A percentile compares a stretch with the other conserved stretches of the same genome.
Evolutionary conservation across 2,797 vertebrate genomes (phyloP).

Genomic region (Eospalax fontanierii): DNA sequence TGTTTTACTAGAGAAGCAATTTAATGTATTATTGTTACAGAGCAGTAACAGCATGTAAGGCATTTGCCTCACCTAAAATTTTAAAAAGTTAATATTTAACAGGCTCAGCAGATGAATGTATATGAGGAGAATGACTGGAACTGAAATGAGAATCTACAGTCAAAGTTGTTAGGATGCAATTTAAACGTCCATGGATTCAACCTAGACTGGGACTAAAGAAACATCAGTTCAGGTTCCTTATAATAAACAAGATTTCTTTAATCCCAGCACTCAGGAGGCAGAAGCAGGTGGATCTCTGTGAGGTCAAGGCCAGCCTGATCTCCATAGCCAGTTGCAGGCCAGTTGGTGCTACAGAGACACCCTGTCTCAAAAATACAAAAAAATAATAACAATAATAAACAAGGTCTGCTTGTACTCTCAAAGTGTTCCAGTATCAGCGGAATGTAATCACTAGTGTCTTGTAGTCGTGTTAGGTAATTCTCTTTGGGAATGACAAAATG

Average conservation of each 20-base stretch:
- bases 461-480: not conserved
- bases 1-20: not conserved
- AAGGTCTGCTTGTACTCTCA: not conserved
- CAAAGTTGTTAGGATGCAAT: not conserved
- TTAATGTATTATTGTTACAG: not conserved
- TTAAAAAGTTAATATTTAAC: slow-evolving; percentile 15
- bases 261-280: no score
- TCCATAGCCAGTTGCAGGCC: no score
- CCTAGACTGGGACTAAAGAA: not conserved
- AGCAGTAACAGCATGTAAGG: not conserved
- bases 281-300: no score
- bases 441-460: not conserved
- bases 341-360: no score
- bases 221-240: not conserved
- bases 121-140: not conserved
- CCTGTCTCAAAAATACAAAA: no score
- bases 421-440: not conserved
- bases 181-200: not conserved
- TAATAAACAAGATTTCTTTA: not conserved
- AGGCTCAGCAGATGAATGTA: not conserved
- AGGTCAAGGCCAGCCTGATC: no score
- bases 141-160: not conserved
- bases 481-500: not conserved
- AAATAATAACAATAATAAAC: no score
- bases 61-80: not conserved